A percentile compares a stretch with the other conserved stretches of the same genome.
Evolutionary conservation across 1,140 invertebrate species (phyloP).

Genomic region (Rhyzopertha dominica): DNA sequence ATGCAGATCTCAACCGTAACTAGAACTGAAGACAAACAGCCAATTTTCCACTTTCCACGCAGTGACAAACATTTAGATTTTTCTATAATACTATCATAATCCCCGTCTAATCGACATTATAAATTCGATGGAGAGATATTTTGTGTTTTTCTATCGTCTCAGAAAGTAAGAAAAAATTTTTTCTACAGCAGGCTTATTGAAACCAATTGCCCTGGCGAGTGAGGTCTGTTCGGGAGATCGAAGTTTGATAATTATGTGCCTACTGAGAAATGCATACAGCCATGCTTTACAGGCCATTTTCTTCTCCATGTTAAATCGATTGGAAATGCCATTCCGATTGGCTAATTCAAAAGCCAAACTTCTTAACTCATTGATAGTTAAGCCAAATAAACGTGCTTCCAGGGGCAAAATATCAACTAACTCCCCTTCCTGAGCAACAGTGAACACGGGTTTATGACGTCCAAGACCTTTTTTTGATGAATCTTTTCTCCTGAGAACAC

Average conservation of each 20-base stretch:
- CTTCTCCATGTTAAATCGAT: constrained; percentile 31
- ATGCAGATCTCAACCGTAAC: constrained; percentile 39
- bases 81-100: constrained; percentile 26
- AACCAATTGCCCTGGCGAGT: constrained; percentile 30
- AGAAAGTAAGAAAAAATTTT: constrained; percentile 26
- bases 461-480: constrained; percentile 12
- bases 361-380: constrained; percentile 21
- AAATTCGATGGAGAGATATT: constrained; percentile 18
- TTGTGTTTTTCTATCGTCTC: constrained; percentile 25
- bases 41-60: constrained; percentile 35
- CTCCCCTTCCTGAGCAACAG: constrained; percentile 18
- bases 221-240: constrained; percentile 33
- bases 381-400: constrained; percentile 26
- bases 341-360: constrained; percentile 29
- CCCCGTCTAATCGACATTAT: constrained; percentile 40
- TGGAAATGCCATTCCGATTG: constrained; percentile 25
- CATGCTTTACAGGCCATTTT: constrained; percentile 32
- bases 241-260: constrained; percentile 29
- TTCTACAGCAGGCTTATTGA: constrained; percentile 34
- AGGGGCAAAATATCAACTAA: constrained; percentile 19
- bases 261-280: constrained; percentile 26
- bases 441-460: constrained; percentile 14
- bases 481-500: constrained; percentile 1
- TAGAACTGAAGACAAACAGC: constrained; percentile 26
- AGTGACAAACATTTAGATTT: constrained; percentile 28